phyloP scores from a whole-genome alignment of 2,797 vertebrate genomes.

The Carapus acus region DNA sequence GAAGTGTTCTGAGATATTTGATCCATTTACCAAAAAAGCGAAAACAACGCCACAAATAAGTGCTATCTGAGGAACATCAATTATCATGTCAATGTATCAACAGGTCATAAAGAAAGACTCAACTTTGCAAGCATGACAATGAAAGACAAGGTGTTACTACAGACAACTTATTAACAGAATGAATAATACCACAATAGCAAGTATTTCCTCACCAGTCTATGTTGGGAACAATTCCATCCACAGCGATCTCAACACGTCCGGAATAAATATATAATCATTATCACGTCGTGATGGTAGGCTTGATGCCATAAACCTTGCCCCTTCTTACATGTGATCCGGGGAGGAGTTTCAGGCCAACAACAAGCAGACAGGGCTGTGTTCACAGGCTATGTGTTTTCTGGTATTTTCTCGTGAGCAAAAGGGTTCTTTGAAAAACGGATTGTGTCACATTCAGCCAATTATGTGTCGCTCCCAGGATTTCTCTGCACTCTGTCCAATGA shows the following conservation, averaged over 20 bases:
- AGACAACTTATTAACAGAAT: background rate
- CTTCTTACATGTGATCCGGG: constrained; percentile 51
- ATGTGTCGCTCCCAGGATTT: constrained; percentile 44
- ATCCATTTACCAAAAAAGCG: constrained; percentile 1
- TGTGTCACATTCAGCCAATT: constrained; percentile 31
- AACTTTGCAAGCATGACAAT: background rate
- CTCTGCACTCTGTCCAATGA: constrained; percentile 33
- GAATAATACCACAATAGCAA: constrained; percentile 1
- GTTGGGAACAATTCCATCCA: constrained; percentile 50
- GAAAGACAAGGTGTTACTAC: background rate
- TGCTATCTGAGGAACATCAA: background rate
- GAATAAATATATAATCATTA: constrained; percentile 25
- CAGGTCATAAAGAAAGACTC: background rate
- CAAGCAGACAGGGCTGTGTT: constrained; percentile 30
- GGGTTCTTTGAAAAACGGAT: constrained; percentile 41
- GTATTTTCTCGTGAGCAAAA: constrained; percentile 43
- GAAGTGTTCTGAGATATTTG: background rate
- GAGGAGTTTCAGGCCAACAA: constrained; percentile 51
- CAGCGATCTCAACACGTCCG: constrained; percentile 19
- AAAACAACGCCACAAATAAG: background rate
- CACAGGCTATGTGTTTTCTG: constrained; percentile 49
- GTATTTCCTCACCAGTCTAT: constrained; percentile 45
- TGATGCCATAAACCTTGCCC: constrained; percentile 33
- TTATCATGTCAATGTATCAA: background rate
- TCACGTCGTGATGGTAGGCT: constrained; percentile 29